A percentile compares a stretch with the other conserved stretches of the same genome.
phyloP scores from a whole-genome alignment of 1,140 invertebrate genomes.

The Lepidurus arcticus region DNA sequence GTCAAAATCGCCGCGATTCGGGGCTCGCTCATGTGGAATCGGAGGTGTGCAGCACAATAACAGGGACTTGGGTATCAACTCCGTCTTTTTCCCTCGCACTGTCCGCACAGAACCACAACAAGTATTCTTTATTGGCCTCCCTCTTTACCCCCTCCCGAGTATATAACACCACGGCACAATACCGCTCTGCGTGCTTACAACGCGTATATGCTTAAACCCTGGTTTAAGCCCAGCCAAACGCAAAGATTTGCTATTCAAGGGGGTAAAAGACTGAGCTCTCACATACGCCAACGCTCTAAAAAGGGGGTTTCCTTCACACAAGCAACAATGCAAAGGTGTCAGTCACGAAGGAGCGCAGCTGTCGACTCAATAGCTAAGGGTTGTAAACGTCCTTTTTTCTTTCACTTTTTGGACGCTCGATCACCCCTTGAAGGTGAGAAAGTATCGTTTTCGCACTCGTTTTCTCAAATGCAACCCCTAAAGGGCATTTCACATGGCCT shows the following conservation, averaged over 20 bases:
- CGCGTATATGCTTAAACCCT: background rate
- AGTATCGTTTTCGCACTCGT: background rate
- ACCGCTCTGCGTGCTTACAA: background rate
- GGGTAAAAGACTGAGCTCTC: background rate
- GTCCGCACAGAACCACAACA: background rate
- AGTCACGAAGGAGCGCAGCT: conserved; percentile 16
- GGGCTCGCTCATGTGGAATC: background rate
- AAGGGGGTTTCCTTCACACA: background rate
- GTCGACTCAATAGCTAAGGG: background rate
- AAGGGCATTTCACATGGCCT: background rate
- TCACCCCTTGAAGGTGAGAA: background rate
- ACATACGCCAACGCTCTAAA: background rate
- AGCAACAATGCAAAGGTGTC: conserved; percentile 18
- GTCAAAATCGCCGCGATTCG: background rate
- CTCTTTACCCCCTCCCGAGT: background rate
- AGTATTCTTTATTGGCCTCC: background rate
- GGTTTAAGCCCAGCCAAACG: background rate
- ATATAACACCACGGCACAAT: background rate
- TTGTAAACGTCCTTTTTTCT: background rate
- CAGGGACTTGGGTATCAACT: background rate
- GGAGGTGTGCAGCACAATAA: conserved; percentile 4
- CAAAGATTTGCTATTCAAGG: conserved; percentile 10
- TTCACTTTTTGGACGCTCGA: background rate
- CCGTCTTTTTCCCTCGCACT: background rate
- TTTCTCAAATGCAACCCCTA: background rate